Evolutionary conservation across 2,888 invertebrate genomes (phyloP), one percentile per base, ranked within the genome.

Genomic region (Petrolisthes cinctipes): DNA sequence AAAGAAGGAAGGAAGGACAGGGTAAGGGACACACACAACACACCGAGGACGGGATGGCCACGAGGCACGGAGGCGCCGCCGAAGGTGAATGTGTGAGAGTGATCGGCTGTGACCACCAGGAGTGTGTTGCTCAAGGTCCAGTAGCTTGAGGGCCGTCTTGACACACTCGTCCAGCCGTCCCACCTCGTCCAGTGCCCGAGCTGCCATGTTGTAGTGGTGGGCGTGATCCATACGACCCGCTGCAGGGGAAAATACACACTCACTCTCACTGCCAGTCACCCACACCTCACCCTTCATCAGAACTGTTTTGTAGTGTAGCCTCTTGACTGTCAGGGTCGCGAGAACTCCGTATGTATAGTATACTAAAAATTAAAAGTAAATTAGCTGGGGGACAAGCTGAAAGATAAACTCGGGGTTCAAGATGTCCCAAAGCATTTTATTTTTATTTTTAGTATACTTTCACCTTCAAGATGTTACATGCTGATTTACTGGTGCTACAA

Each of bases 161-260:
- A 96, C 94, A 3, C 96, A 96, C 80, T 95, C 95, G 92, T 96
- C 96, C 92, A 96, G 93, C 78, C 90, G 91, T 54, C 88, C 82
- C 6, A 96, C 96, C 92, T 96, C 96, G 91, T 96, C 96, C 86
- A 96, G 93, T 20, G 96, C 96, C 92, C 96, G 94, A 92, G 95
- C 95, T 6, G 96, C 96, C 92, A 96, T 96, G 93, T 96, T 96
- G 93, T 95, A 95, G 93, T 96, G 96, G 92, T 96, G 96, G 1
- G 96, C 96, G 92, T 96, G 96, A 92, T 96, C 96, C 92, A 96
- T 96, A 88, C 96, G 94, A 53, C 96, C 96, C 91, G 96, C 96
- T 96, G 92, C 23, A 79, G 86, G 80, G 57, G 20, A 80, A 71
- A 61, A 68, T 56, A 83, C 53, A 79, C 56, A 71, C 71, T 68